phyloP scores from a whole-genome alignment of 2,888 invertebrate species.

The Eristalinus aeneus region DNA sequence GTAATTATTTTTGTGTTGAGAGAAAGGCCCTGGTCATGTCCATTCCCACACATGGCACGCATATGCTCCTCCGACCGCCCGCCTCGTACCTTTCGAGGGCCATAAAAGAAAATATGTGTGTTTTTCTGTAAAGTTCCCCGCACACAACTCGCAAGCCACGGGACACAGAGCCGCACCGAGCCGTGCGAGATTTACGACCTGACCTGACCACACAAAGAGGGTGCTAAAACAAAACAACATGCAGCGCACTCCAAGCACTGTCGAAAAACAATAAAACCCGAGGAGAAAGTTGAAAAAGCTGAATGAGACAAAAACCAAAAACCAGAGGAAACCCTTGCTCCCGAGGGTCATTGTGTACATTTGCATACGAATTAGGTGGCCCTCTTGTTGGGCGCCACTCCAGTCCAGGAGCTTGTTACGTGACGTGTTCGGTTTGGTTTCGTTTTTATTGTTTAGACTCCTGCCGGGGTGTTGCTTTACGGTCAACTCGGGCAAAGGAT shows the following conservation, averaged over 20 bases:
- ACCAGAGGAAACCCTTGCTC: slow-evolving; percentile 1
- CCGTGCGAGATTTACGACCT: slow-evolving; percentile 59
- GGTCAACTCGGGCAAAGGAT: slow-evolving; percentile 5
- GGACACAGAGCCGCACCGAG: slow-evolving; percentile 33
- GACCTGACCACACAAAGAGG: slow-evolving; percentile 38
- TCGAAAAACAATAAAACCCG: slow-evolving; percentile 37
- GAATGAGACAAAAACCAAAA: neutral
- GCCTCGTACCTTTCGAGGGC: slow-evolving; percentile 35
- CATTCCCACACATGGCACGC: slow-evolving; percentile 17
- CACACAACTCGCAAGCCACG: slow-evolving; percentile 16
- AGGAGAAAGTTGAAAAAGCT: slow-evolving; percentile 17
- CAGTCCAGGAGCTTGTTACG: slow-evolving; percentile 2
- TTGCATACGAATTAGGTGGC: slow-evolving; percentile 65
- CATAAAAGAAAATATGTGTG: slow-evolving; percentile 31
- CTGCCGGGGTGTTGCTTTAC: neutral
- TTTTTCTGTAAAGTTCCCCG: slow-evolving; percentile 18
- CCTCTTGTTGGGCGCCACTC: slow-evolving; percentile 1
- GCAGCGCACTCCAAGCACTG: slow-evolving; percentile 36
- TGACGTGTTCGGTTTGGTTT: neutral
- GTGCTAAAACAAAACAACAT: slow-evolving; percentile 43
- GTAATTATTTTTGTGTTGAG: slow-evolving; percentile 48
- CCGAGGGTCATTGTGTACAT: slow-evolving; percentile 53
- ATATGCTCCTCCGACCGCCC: neutral
- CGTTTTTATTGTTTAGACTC: neutral
- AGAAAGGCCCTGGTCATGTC: neutral